These are phyloP conservation scores for Xylocampa areola DNA, from an alignment of 2,888 invertebrate species.

Conservation along the genomic window DNA sequence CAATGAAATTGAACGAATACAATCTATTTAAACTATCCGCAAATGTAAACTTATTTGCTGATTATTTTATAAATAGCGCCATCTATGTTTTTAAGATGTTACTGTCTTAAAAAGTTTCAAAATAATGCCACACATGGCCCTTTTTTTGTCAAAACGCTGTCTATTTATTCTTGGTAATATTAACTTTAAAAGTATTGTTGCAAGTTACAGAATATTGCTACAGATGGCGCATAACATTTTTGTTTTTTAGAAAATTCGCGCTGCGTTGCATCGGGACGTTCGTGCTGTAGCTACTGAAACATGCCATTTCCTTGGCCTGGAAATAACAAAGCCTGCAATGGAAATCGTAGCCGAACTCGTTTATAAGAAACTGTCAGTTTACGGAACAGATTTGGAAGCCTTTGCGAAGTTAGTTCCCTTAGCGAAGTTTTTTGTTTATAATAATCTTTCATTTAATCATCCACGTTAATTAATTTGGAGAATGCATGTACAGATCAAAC, in stretches of 20 bases:
- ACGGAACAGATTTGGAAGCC: conserved; percentile 90
- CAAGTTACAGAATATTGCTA: conserved; percentile 6
- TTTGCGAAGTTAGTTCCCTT: conserved; percentile 89
- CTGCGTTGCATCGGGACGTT: conserved; percentile 88
- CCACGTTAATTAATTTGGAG: too few relatives aligned
- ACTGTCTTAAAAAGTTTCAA: conserved; percentile 17
- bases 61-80: neutral
- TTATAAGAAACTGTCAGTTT: conserved; percentile 88
- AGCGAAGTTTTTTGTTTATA: neutral
- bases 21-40: too few relatives aligned
- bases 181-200: too few relatives aligned
- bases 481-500: too few relatives aligned
- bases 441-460: too few relatives aligned
- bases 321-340: conserved; percentile 87
- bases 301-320: conserved; percentile 83
- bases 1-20: too few relatives aligned
- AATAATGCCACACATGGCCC: conserved; percentile 59
- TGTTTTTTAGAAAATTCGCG: conserved; percentile 88
- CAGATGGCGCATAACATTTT: conserved; percentile 61
- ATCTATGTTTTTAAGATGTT: conserved; percentile 34
- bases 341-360: conserved; percentile 91
- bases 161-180: too few relatives aligned
- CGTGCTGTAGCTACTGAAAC: conserved; percentile 89
- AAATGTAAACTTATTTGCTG: too few relatives aligned
- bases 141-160: too few relatives aligned